Conservation (phyloP, 2,113 vertebrate genomes). For the Malurus melanocephalus region DNA sequence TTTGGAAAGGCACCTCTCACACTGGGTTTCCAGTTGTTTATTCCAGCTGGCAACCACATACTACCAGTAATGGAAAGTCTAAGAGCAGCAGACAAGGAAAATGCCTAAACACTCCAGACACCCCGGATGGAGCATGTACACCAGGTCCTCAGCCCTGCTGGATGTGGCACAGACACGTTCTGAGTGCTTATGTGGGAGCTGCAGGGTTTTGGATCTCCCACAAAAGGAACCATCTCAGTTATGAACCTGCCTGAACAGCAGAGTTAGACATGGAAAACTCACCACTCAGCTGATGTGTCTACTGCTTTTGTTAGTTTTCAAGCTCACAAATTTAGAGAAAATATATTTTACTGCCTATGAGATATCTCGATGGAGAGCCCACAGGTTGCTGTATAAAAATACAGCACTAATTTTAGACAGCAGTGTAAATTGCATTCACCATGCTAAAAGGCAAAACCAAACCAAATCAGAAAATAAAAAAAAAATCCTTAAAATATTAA, state of each 20-base stretch:
- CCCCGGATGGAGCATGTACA: background rate
- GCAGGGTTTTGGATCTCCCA: background rate
- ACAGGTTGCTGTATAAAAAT: constrained; percentile 9
- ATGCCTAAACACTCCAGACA: background rate
- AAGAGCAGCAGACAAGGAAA: background rate
- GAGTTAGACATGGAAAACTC: background rate
- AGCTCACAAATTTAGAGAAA: background rate
- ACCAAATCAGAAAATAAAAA: background rate
- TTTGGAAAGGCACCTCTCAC: background rate
- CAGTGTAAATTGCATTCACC: background rate
- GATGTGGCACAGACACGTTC: background rate
- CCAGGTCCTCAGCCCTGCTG: rapidly evolving
- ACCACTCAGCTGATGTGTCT: background rate
- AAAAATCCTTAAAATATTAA: background rate
- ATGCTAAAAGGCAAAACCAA: constrained; percentile 14
- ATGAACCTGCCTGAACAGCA: background rate
- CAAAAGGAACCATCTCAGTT: background rate
- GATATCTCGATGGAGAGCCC: background rate
- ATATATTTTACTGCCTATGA: background rate
- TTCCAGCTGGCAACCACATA: background rate
- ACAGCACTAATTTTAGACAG: background rate
- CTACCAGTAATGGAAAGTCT: background rate
- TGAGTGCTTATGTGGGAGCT: rapidly evolving
- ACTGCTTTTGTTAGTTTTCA: background rate
- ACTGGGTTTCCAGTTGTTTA: background rate